A percentile compares a stretch with the other conserved stretches of the same genome.
phyloP scores from a whole-genome alignment of 2,797 vertebrate genomes.

The Sparidentex hasta region DNA sequence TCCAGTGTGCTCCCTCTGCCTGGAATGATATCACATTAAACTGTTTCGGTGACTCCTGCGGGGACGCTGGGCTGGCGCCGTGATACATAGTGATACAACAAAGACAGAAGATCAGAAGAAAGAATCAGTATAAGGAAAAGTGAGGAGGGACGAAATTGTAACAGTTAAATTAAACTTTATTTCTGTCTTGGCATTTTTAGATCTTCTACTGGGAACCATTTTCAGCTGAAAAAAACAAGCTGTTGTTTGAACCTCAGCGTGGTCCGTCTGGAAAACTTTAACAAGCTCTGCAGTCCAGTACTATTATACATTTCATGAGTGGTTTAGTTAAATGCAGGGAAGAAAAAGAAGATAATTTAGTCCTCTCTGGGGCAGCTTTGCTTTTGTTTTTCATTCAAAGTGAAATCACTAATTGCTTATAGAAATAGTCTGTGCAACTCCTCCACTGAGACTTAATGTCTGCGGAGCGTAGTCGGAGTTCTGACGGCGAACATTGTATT shows the following conservation, averaged over 20 bases:
- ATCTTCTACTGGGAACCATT: not conserved
- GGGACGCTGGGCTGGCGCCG: not conserved
- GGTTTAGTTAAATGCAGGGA: not conserved
- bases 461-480: not conserved
- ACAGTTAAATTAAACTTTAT: not conserved
- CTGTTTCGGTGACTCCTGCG: not conserved
- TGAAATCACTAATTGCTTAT: not conserved
- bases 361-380: not conserved
- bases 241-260: not conserved
- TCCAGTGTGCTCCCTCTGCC: conserved; percentile 26
- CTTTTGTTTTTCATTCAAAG: not conserved
- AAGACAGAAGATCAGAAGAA: conserved; percentile 1
- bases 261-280: not conserved
- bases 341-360: not conserved
- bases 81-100: not conserved
- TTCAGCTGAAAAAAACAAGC: not conserved
- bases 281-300: not conserved
- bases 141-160: not conserved
- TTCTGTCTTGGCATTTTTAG: not conserved
- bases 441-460: not conserved
- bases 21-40: conserved; percentile 5
- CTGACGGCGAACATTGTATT: not conserved
- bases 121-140: not conserved
- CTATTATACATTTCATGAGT: not conserved
- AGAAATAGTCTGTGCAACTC: not conserved